Evolutionary conservation across 2,113 vertebrate genomes (phyloP).

Genomic region (Pongo pygmaeus): DNA sequence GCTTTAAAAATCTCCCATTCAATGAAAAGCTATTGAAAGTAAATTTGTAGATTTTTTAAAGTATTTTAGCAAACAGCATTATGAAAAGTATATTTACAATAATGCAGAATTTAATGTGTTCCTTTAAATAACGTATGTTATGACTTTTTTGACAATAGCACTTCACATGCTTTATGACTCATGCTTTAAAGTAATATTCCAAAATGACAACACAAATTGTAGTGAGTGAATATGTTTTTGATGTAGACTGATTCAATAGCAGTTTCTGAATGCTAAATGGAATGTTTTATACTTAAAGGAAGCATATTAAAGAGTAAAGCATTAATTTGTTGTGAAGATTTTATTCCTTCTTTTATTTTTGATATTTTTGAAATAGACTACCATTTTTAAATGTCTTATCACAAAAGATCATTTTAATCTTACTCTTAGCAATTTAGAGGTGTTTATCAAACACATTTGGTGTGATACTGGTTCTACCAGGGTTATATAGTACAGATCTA

Average conservation of each 20-base stretch:
- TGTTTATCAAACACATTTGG: neutral
- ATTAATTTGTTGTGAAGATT: neutral
- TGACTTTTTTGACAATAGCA: slow-evolving; percentile 53
- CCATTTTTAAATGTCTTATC: neutral
- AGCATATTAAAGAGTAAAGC: neutral
- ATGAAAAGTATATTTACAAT: neutral
- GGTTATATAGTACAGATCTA: neutral
- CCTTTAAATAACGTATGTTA: slow-evolving; percentile 14
- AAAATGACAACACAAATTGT: slow-evolving; percentile 7
- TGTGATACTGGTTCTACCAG: neutral
- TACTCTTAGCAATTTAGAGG: neutral
- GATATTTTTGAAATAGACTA: neutral
- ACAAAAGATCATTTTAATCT: neutral
- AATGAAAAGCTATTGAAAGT: neutral
- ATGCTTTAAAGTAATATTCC: neutral
- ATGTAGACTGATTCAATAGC: neutral
- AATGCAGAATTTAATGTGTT: neutral
- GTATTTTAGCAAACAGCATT: slow-evolving; percentile 6
- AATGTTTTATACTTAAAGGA: neutral
- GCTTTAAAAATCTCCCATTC: neutral
- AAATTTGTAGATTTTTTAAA: neutral
- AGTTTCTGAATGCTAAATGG: neutral
- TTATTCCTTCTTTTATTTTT: neutral
- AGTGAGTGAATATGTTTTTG: neutral
- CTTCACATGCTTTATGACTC: neutral